Base-by-base conservation (phyloP, 2,797 vertebrate genomes). In the Phaenicophaeus curvirostris region DNA sequence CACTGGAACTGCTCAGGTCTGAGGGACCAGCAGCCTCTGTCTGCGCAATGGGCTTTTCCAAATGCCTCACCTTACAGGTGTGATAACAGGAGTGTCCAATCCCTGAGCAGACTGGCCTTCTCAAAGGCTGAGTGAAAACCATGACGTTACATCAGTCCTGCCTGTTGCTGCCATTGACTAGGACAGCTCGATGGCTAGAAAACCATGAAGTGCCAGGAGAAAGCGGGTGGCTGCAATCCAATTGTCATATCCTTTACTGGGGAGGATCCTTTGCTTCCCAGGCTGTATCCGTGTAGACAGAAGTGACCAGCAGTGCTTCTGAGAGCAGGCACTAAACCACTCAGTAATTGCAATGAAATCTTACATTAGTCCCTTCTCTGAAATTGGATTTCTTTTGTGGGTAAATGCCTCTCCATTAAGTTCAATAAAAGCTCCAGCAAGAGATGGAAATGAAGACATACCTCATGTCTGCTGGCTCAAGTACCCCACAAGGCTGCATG, bases 221-320 rank as follows among this genome's bases (percentile, higher is more conserved):
- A 54, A 51, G 12, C 28, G 30, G 30, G 39, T 51, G n/a, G 31
- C 66, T 53, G 31, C 14, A 21, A 17, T 42, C 33, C 1, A 2
- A 30, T 37, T 62, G n/a, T 25, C 41, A 46, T 27, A 50, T 15
- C 8, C 13, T 1, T 5, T 16, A 24, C 21, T 61, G 23, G 27
- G 23, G 15, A 55, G 44, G 28, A 42, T 48, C 41, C 39, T 41
- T 48, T 24, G 46, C 46, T 67, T 78, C 61, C 41, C 48, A 42
- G 53, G 19, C n/a, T 1, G 0, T 21, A n/a, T 31, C n/a, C 2
- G 1, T 21, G 28, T 51, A 37, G 13, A 42, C 21, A 35, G 33
- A 54, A 10, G 18, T 6, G 18, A 53, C 51, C 46, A 35, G 67
- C 16, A 20, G 25, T 10, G 41, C 15, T 72, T 21, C 31, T 4